Percentiles rank a stretch among this genome's conserved stretches.
Evolutionary conservation across 2,113 vertebrate genomes (phyloP).

Genomic region (Asarcornis scutulata): DNA sequence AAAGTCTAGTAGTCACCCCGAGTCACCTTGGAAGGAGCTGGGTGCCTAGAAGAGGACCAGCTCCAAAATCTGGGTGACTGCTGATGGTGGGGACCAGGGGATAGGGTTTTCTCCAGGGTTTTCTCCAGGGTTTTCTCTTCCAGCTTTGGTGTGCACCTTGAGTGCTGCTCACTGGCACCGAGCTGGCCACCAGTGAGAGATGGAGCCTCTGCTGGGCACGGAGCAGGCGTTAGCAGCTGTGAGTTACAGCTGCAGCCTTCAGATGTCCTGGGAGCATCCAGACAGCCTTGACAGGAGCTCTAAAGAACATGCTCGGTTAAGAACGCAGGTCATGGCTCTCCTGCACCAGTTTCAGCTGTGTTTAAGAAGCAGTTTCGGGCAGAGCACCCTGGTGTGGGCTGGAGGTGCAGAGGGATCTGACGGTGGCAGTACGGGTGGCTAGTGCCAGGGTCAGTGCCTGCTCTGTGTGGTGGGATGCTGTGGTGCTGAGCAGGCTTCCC

Average conservation of each 20-base stretch:
- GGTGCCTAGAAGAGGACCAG: neutral
- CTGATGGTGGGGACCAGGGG: neutral
- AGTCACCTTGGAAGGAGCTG: neutral
- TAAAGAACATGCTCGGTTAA: rapidly evolving
- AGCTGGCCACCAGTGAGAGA: neutral
- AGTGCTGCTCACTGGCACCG: neutral
- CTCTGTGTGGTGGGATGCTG: neutral
- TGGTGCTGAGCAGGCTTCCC: neutral
- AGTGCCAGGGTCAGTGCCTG: neutral
- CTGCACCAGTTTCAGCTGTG: neutral
- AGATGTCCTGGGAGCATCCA: neutral
- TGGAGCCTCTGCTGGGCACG: neutral
- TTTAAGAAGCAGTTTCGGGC: neutral
- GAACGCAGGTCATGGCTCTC: neutral
- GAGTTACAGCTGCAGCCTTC: constrained; percentile 25
- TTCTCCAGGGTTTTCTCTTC: neutral
- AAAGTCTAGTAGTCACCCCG: neutral
- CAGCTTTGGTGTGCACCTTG: neutral
- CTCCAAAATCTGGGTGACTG: neutral
- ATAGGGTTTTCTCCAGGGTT: neutral
- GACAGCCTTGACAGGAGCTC: neutral
- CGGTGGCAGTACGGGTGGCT: neutral
- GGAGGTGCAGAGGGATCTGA: rapidly evolving
- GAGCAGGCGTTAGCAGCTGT: neutral
- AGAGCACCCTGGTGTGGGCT: neutral